Evolutionary conservation across 1,140 invertebrate species (phyloP), one percentile per base, ranked within the genome.

Genomic region (Macrocentrus cingulum): DNA sequence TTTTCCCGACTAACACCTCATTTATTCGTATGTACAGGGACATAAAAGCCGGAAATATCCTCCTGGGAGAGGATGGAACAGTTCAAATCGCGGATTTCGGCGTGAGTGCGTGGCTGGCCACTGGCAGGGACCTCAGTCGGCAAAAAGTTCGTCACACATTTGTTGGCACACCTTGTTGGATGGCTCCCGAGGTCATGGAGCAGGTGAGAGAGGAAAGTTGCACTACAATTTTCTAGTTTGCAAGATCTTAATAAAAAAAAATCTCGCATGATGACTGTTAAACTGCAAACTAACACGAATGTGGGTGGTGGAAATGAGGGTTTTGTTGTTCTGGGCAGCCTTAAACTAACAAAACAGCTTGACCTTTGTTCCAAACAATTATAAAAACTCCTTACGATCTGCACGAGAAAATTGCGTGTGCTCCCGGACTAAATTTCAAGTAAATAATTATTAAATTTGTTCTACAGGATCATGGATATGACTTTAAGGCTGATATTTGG

Each of bases 401-500:
- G 15, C 9, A 16, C 25, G 7, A 9, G 9, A 18, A 49, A 49
- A 34, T 32, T 23, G 25, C 11, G 11, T 9, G 25, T 49, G 22
- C 25, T 32, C 11, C 13, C 13, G 4, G 5, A 15, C 2, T 34
- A n/a, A 18, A 16, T 34, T 16, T 23, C 8, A 5, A 1, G 41
- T 53, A 49, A 61, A 64, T 60, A 62, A 49, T 49, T 66, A 65
- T 69, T 63, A 66, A 66, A 57, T 66, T 64, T 58, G 50, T 45
- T 54, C 51, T 70, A 61, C 74, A 91, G 90, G 94, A 98, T 70
- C 94, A 95, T 74, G 97, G 97, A 0, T 99, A 99, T 74, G 96
- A 98, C 78, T 98, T 96, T 78, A 99, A 99, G 81, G 97, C 97
- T n/a, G 97, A 99, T 72, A 99, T 99, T 62, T 99, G 97, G 97